Base-by-base conservation (phyloP, 2,113 vertebrate species). In the Malaclemys terrapin region DNA sequence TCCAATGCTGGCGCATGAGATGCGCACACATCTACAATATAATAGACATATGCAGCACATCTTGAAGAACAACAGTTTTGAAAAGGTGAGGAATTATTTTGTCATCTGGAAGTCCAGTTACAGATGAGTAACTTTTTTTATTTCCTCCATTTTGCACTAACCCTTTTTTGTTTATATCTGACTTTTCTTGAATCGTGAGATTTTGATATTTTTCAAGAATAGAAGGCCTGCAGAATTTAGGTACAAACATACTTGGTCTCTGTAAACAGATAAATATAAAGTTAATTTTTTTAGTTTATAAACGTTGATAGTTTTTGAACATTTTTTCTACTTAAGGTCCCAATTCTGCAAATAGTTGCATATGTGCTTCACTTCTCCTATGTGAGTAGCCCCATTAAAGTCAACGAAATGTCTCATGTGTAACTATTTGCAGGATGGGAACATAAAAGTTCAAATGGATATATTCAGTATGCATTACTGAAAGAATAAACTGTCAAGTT, bases 401-500 rank as follows among this genome's bases (percentile, higher is more conserved):
- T 65, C 29, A 65, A 31, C 35, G 29, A 65, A 65, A 65, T 31
- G 27, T 31, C 59, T 65, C 31, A 3, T 59, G 57, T 59, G 8
- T 89, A 84, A 47, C 22, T 82, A 20, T 80, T 93, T 16, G 2
- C 19, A 76, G 38, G 31, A 69, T 80, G 90, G 11, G 59, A 31
- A 31, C 11, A 65, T 31, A 82, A 16, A 49, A 82, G 95, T 82
- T 80, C 78, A 90, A 78, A 25, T 72, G 13, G 76, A 38, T 27
- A 88, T 92, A 16, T 92, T 91, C 38, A 92, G 59, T 35, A 6
- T 35, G 22, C 42, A 72, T 8, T 65, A 84, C 80, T 5, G 2
- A 92, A 95, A 93, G 27, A 38, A 72, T 95, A 81, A 79, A 89
- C 69, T 82, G 35, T 86, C 47, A 45, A 5, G 8, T 89, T 69